Evolutionary conservation across 2,888 invertebrate genomes (phyloP).

Genomic region (Dexiosoma caninum): DNA sequence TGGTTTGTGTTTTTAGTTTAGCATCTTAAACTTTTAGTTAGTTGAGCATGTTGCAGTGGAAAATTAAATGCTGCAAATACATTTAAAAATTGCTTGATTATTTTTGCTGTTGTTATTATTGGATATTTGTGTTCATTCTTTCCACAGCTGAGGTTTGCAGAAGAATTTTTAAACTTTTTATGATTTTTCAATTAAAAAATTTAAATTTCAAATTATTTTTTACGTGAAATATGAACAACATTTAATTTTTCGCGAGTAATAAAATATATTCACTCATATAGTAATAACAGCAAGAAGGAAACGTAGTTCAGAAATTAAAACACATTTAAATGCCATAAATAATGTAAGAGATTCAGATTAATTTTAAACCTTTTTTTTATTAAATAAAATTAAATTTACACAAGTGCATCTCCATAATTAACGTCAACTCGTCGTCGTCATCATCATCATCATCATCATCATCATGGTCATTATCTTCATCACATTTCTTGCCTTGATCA

Average conservation of each 20-base stretch:
- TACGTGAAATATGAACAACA: background rate
- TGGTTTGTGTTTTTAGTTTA: slow-evolving; percentile 19
- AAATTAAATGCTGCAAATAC: slow-evolving; percentile 37
- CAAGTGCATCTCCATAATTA: background rate
- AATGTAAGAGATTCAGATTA: slow-evolving; percentile 1
- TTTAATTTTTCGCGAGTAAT: background rate
- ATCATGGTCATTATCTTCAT: background rate
- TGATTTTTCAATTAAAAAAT: slow-evolving; percentile 51
- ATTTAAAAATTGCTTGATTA: slow-evolving; percentile 44
- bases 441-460: background rate
- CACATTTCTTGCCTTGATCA: slow-evolving; percentile 32
- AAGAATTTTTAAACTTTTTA: slow-evolving; percentile 47
- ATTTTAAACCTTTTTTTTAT: background rate
- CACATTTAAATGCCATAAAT: slow-evolving; percentile 1
- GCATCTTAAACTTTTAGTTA: slow-evolving; percentile 24
- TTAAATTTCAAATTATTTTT: slow-evolving; percentile 12
- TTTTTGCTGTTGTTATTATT: slow-evolving; percentile 22
- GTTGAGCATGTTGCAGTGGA: slow-evolving; percentile 3
- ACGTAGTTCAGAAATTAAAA: background rate
- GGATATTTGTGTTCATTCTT: background rate
- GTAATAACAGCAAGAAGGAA: background rate
- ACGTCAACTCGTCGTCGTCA: too few species aligned
- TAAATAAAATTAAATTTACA: too few species aligned
- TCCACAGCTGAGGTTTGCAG: slow-evolving; percentile 21
- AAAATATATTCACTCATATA: background rate